A percentile compares a stretch with the other conserved stretches of the same genome.
Conservation (phyloP, 23 tunicate species). For the Phallusia fumigata region DNA sequence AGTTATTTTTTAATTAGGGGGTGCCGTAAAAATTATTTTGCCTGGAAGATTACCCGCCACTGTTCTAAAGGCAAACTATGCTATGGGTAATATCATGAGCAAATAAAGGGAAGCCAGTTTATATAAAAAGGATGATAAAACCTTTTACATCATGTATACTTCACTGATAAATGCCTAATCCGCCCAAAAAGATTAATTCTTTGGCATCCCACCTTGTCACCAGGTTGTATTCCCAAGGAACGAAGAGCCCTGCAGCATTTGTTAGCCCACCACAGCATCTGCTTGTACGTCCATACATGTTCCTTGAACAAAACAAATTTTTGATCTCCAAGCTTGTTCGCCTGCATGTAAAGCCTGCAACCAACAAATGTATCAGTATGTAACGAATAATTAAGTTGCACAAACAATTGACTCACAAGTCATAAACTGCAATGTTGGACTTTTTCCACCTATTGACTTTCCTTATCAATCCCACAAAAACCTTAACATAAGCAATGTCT, state of each 20-base stretch:
- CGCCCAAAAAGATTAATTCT: too few relatives aligned
- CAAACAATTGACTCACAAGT: neutral
- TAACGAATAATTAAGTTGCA: too few relatives aligned
- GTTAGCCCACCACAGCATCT: conserved; percentile 52
- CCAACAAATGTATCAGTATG: too few relatives aligned
- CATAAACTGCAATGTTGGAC: neutral
- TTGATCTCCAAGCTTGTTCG: conserved; percentile 20
- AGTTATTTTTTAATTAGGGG: too few relatives aligned
- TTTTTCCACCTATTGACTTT: neutral
- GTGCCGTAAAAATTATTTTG: too few relatives aligned
- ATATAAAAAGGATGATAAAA: too few relatives aligned
- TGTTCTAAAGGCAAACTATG: too few relatives aligned
- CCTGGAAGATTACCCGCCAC: too few relatives aligned
- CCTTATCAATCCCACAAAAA: neutral
- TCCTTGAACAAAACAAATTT: conserved; percentile 49
- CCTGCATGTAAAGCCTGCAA: conserved; percentile 52
- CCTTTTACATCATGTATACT: too few relatives aligned
- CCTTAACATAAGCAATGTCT: neutral
- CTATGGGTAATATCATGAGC: too few relatives aligned
- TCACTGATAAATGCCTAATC: too few relatives aligned
- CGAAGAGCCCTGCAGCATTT: conserved; percentile 48
- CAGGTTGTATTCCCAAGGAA: conserved; percentile 20
- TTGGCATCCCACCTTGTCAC: conserved; percentile 37
- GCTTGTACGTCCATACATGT: conserved; percentile 39
- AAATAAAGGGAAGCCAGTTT: too few relatives aligned